Base-by-base conservation (phyloP, 2,888 invertebrate species). In the Dromius quadrimaculatus region DNA sequence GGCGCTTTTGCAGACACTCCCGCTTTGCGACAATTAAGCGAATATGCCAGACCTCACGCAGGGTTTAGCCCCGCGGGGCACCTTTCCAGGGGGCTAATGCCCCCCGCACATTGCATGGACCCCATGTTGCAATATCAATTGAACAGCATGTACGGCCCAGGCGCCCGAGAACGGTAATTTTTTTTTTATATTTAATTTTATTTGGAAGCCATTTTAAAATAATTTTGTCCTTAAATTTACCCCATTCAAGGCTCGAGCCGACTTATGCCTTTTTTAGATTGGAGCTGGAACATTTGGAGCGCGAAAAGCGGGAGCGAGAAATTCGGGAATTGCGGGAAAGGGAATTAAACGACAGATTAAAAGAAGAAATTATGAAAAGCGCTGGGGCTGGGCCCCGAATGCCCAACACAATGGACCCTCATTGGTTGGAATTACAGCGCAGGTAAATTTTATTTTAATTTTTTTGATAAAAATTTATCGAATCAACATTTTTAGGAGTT, bases 31-130 rank as follows among this genome's bases (percentile, higher is more conserved):
- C 96, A 97, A 81, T 85, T 98, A 76, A 89, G 92, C 0, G 97
- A 97, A 81, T 97, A 97, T 81, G 96, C 96, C 4, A 86, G 97
- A 74, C 97, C 97, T 0, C 97, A 97, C 63, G 93, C 93, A 57
- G 94, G 94, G 6, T 95, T 95, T 86, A 85, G 95, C 77, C 82
- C 82, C 32, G 62, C 70, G 74, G 79, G 78, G 15, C 80, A 80
- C 71, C 79, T 80, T 78, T 78, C 77, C n/a, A 75, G 83, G 32
- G 79, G 81, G 1, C 73, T 82, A 11, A 73, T 82, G 71, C 81
- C 81, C 0, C 88, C 88, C 32, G 87, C 89, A 1, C 91, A 90
- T 78, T 90, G 90, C 74, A 90, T 93, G 85, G 94, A 94, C 80
- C 93, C 93, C 0, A 90, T 94, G 90, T 83, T 94, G 50, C 93